These are phyloP conservation scores for Ennomos quercinarius DNA, from an alignment of 2,888 invertebrate species.

Conservation along the genomic window DNA sequence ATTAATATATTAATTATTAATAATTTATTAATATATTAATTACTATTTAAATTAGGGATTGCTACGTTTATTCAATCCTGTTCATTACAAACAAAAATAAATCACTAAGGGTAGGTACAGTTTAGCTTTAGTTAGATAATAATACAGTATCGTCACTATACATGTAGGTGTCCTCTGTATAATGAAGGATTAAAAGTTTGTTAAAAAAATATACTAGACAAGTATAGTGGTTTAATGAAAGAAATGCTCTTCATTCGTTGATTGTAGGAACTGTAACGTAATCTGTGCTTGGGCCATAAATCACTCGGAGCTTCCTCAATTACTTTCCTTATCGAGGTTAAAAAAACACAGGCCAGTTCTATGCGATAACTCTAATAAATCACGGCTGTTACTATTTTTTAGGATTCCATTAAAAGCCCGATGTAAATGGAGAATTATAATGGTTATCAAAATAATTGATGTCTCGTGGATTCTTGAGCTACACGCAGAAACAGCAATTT, in stretches of 20 bases:
- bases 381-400: slow-evolving; percentile 56
- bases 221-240: slow-evolving; percentile 53
- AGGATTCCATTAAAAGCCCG: slow-evolving; percentile 62
- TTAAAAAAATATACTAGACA: slow-evolving; percentile 32
- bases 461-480: not conserved
- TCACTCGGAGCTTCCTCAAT: slow-evolving; percentile 61
- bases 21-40: too few species aligned
- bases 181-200: slow-evolving; percentile 1
- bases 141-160: too few species aligned
- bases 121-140: too few species aligned
- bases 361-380: slow-evolving; percentile 71
- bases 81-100: slow-evolving; percentile 13
- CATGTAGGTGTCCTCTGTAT: slow-evolving; percentile 6
- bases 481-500: too few species aligned
- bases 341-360: slow-evolving; percentile 54
- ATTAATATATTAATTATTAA: too few species aligned
- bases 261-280: slow-evolving; percentile 36
- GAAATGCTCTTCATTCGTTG: slow-evolving; percentile 48
- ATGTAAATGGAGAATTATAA: slow-evolving; percentile 57
- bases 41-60: not conserved
- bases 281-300: slow-evolving; percentile 55
- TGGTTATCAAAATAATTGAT: slow-evolving; percentile 27
- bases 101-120: slow-evolving; percentile 5
- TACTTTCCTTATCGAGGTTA: slow-evolving; percentile 72
- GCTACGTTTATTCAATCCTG: not conserved